phyloP scores from a whole-genome alignment of 2,797 vertebrate species.

The Microctenopoma stevenorrisi region DNA sequence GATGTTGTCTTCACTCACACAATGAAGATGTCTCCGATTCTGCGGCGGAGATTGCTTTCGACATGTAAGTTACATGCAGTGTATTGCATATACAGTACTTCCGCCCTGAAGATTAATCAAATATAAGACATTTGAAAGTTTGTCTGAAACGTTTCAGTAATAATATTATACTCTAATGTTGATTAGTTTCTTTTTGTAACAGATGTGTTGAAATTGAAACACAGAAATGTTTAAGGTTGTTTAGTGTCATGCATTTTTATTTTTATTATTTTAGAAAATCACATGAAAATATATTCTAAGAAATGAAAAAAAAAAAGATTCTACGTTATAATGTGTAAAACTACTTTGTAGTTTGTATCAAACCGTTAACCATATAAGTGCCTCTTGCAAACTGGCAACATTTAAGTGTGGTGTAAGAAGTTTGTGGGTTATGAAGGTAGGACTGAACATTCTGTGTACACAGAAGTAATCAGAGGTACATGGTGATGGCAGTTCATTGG shows the following conservation, averaged over 20 bases:
- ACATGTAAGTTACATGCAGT: conserved; percentile 72
- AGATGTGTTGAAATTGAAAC: conserved; percentile 34
- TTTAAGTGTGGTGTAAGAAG: too few species aligned
- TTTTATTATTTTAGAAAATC: too few species aligned
- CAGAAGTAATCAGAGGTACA: too few species aligned
- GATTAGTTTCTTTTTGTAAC: conserved; percentile 30
- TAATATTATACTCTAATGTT: conserved; percentile 23
- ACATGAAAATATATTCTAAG: too few species aligned
- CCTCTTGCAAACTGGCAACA: too few species aligned
- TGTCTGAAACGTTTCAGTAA: conserved; percentile 46
- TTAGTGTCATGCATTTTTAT: neutral
- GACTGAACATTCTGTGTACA: too few species aligned
- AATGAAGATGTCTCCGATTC: conserved; percentile 82
- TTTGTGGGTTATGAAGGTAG: too few species aligned
- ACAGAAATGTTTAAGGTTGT: neutral
- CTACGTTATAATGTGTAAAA: too few species aligned
- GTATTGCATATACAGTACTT: conserved; percentile 53
- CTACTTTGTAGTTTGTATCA: too few species aligned
- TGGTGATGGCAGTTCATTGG: too few species aligned
- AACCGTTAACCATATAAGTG: too few species aligned
- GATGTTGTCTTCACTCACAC: conserved; percentile 82
- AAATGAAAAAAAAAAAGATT: too few species aligned
- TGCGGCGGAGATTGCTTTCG: conserved; percentile 69
- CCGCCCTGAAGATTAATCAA: conserved; percentile 53
- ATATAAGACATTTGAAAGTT: conserved; percentile 40